phyloP scores from a whole-genome alignment of 2,888 invertebrate species.

The Pogonocherus hispidulus region DNA sequence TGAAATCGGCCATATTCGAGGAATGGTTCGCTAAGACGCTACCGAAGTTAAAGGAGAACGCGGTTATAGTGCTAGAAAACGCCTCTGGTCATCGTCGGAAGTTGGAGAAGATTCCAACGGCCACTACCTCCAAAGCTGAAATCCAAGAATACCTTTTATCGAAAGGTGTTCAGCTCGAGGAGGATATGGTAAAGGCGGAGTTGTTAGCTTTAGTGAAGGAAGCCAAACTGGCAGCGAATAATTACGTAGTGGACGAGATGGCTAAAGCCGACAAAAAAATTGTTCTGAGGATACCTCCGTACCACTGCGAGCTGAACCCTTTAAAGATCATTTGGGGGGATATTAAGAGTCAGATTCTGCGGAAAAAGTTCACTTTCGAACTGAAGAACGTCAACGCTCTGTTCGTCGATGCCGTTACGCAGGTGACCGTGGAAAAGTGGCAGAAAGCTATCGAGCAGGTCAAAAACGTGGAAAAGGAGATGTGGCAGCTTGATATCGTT shows the following conservation, averaged over 20 bases:
- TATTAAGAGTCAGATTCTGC: slow-evolving; percentile 42
- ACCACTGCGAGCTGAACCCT: slow-evolving; percentile 59
- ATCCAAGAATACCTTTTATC: slow-evolving; percentile 50
- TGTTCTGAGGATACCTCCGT: slow-evolving; percentile 59
- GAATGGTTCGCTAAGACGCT: slow-evolving; percentile 40
- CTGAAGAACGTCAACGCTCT: slow-evolving; percentile 42
- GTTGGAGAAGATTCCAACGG: slow-evolving; percentile 40
- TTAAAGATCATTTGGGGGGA: slow-evolving; percentile 57
- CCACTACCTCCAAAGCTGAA: slow-evolving; percentile 38
- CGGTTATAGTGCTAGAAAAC: slow-evolving; percentile 46
- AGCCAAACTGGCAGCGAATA: slow-evolving; percentile 43
- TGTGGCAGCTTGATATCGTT: slow-evolving; percentile 47
- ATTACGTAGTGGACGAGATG: slow-evolving; percentile 57
- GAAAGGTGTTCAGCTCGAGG: slow-evolving; percentile 50
- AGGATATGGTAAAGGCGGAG: slow-evolving; percentile 48
- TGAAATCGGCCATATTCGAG: slow-evolving; percentile 35
- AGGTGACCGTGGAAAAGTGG: slow-evolving; percentile 41
- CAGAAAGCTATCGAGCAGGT: slow-evolving; percentile 40
- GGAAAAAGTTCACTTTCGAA: slow-evolving; percentile 45
- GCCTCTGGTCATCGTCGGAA: slow-evolving; percentile 42
- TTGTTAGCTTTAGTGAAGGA: slow-evolving; percentile 45
- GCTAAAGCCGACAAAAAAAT: slow-evolving; percentile 54
- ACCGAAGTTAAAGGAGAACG: slow-evolving; percentile 34
- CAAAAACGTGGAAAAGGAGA: slow-evolving; percentile 35
- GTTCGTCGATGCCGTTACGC: slow-evolving; percentile 31